Evolutionary conservation across 2,797 vertebrate genomes (phyloP), one percentile per base, ranked within the genome.

Genomic region (Gallinago solitaria): DNA sequence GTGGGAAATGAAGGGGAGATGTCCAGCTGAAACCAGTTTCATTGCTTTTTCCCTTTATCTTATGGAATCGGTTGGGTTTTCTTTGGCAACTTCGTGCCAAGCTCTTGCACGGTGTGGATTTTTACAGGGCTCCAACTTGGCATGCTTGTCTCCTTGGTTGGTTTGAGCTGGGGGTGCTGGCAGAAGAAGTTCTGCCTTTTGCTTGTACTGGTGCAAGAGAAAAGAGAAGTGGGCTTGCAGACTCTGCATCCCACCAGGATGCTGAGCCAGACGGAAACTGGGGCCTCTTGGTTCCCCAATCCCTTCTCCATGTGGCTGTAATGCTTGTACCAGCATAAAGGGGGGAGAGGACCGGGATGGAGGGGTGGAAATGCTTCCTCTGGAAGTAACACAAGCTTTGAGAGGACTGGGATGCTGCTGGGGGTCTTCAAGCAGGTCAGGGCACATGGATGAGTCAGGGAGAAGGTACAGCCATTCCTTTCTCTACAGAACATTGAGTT

Each of bases 1-100:
- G 74, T 86, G 94, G 88, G 93, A 97, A 94, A 91, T 60, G 60
- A 91, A 91, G 39, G 70, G 51, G 77, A 96, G 60, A 95, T 94
- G 88, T 86, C 83, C 91, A 79, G 45, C 80, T 89, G 86, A 90
- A 96, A 83, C 48, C 20, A 41, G 12, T 83, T 79, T 51, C 25
- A 79, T 84, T 94, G 88, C 28, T 88, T 65, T 84, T 85, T 73
- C 63, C 54, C 65, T 73, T 39, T 73, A 43, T 91, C 73, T 91
- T 57, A 56, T 79, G 85, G 47, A 90, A 53, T 82, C 50, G 65
- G 81, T 70, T 78, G 63, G 73, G 57, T 76, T 95, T 83, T 87
- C 51, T 8, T 75, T 21, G 69, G 53, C 4, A 43, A 48, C 76
- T 63, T 54, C 59, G 23, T 45, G 35, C 77, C 16, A 28, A 30